Conservation (phyloP, 2,888 invertebrate species). For the Orchesellides sinensis region DNA sequence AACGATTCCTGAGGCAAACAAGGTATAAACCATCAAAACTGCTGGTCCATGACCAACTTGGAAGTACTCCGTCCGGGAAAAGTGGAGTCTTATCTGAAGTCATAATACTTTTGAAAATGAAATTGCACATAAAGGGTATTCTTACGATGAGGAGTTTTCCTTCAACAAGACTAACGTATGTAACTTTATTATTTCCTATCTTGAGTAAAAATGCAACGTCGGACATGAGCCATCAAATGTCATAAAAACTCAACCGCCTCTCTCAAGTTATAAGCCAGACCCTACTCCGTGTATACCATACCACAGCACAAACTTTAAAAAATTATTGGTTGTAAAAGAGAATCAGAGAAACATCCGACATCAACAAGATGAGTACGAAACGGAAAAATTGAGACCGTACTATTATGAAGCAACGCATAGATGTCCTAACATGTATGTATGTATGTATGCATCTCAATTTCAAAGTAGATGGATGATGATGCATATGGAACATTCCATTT, state of each 20-base stretch:
- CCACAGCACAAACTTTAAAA: background rate
- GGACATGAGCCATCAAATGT: constrained; percentile 20
- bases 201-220: background rate
- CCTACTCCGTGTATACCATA: background rate
- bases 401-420: too few species aligned
- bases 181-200: background rate
- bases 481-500: background rate
- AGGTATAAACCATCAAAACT: background rate
- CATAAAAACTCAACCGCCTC: constrained; percentile 7
- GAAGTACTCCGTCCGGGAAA: background rate
- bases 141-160: too few species aligned
- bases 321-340: background rate
- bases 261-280: background rate
- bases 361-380: too few species aligned
- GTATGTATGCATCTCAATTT: background rate
- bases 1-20: background rate
- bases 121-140: background rate
- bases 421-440: too few species aligned
- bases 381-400: too few species aligned
- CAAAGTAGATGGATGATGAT: background rate
- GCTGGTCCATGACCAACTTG: background rate
- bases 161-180: too few species aligned
- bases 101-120: background rate
- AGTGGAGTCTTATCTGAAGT: background rate
- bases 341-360: background rate